These are phyloP conservation scores for Oxyruncus cristatus DNA, from an alignment of 2,113 vertebrate genomes.

Conservation along the genomic window DNA sequence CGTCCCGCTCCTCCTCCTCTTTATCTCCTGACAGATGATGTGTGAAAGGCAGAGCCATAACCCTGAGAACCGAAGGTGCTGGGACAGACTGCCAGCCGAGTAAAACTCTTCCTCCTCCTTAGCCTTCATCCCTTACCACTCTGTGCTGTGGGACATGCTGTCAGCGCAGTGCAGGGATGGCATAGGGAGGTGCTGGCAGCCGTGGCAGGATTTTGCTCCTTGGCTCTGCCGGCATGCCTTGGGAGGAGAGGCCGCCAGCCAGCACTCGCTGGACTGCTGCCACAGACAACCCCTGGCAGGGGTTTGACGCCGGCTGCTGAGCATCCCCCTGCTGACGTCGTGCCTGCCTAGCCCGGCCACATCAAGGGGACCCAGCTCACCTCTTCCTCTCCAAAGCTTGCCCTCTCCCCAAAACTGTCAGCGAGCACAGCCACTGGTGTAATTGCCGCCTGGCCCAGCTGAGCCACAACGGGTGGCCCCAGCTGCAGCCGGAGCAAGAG, in stretches of 20 bases:
- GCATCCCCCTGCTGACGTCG: neutral
- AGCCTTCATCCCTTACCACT: fast-evolving
- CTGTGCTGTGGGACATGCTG: fast-evolving
- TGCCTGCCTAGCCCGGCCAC: neutral
- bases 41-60: fast-evolving
- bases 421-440: neutral
- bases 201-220: fast-evolving
- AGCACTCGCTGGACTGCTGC: fast-evolving
- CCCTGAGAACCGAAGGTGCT: no score
- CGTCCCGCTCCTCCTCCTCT: neutral
- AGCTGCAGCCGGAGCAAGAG: neutral
- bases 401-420: neutral
- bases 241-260: neutral
- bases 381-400: neutral
- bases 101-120: neutral
- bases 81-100: fast-evolving
- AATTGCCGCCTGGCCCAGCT: neutral
- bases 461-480: neutral
- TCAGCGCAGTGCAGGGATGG: fast-evolving
- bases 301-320: neutral
- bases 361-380: neutral
- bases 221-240: neutral
- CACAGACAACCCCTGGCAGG: neutral
- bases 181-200: neutral
- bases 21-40: neutral